Conservation (phyloP, 2,888 invertebrate genomes). For the Sturmia bella region DNA sequence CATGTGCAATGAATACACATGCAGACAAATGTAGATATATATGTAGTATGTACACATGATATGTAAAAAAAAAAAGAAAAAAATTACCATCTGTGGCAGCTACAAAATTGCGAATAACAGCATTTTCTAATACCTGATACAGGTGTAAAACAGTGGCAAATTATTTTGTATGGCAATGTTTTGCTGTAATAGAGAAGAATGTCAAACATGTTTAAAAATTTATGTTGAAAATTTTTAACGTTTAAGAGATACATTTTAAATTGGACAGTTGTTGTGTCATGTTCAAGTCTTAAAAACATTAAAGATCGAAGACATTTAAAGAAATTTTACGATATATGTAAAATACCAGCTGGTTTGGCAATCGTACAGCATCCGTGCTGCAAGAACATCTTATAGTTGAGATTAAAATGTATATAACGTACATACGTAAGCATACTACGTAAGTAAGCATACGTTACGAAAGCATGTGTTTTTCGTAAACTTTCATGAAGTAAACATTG, state of each 20-base stretch:
- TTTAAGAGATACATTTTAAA: constrained; percentile 28
- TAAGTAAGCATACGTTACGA: too few species aligned
- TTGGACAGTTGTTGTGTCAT: constrained; percentile 38
- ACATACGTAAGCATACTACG: too few species aligned
- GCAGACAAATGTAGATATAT: too few species aligned
- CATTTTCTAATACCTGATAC: constrained; percentile 23
- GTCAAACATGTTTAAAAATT: constrained; percentile 41
- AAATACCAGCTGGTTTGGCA: too few species aligned
- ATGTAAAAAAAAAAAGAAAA: too few species aligned
- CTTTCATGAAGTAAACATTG: too few species aligned
- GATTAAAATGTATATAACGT: too few species aligned
- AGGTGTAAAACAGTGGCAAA: constrained; percentile 68
- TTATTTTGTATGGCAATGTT: constrained; percentile 23
- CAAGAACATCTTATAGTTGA: too few species aligned
- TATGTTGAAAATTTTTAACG: constrained; percentile 38
- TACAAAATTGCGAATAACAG: background rate
- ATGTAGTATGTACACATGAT: background rate
- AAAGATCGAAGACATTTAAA: too few species aligned
- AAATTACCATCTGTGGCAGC: constrained; percentile 24
- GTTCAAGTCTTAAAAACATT: background rate
- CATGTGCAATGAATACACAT: constrained; percentile 19
- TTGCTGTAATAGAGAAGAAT: constrained; percentile 30
- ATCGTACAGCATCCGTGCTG: too few species aligned
- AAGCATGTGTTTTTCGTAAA: too few species aligned
- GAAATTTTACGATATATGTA: too few species aligned